Conservation (phyloP, 2,797 vertebrate genomes). For the Prunella strophiata region DNA sequence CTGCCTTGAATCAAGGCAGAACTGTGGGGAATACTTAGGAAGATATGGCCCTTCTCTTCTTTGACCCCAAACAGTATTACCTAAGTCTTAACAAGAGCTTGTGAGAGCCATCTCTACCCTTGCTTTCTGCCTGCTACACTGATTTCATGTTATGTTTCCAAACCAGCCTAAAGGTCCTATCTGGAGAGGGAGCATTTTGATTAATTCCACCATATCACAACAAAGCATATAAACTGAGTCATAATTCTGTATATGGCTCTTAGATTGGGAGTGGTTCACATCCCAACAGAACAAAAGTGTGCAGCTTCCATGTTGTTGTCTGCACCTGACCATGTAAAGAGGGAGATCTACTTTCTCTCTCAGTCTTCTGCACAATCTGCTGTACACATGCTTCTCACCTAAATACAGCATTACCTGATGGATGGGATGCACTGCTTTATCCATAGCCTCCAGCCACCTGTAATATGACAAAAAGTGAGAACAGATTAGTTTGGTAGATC, state of each 20-base stretch:
- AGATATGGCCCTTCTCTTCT: not conserved
- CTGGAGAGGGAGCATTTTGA: not conserved
- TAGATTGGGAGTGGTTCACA: not conserved
- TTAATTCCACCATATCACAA: not conserved
- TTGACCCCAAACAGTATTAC: not conserved
- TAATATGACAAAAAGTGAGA: not conserved
- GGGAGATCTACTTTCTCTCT: not conserved
- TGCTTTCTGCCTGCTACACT: not conserved
- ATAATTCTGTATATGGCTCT: not conserved
- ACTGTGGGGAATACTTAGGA: not conserved
- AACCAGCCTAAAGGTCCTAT: not conserved
- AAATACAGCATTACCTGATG: constrained; percentile 80
- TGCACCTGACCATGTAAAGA: not conserved
- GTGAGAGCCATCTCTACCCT: not conserved
- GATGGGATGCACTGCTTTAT: constrained; percentile 85
- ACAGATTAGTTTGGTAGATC: not conserved
- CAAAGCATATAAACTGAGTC: not conserved
- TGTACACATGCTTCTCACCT: not conserved
- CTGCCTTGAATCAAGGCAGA: not conserved
- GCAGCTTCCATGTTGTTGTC: not conserved
- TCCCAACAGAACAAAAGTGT: not conserved
- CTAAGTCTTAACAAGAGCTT: not conserved
- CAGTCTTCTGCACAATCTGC: not conserved
- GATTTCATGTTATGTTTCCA: not conserved
- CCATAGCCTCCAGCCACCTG: constrained; percentile 91